Evolutionary conservation across 2,888 invertebrate genomes (phyloP), one percentile per base, ranked within the genome.

Genomic region (Nomada ruficornis): DNA sequence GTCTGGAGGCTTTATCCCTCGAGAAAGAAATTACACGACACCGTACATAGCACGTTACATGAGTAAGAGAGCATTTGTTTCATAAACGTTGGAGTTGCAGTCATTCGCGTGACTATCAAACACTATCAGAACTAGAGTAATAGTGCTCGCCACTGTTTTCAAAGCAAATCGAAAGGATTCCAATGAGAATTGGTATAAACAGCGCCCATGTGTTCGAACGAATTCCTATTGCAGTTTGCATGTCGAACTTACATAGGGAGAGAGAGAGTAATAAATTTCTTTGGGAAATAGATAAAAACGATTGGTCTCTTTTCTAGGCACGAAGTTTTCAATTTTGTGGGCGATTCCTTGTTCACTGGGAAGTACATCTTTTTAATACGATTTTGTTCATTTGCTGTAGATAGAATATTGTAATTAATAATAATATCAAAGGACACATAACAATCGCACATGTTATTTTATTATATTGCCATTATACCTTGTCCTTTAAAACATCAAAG

Each of bases 81-180:
- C 44, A n/a, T 57, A 67, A 74, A 67, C 59, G 20, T 59, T 67
- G 59, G 50, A 29, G 13, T n/a, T 15, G 23, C 18, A 54, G 54
- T 29, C 36, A 47, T 29, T 77, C 73, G 72, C 77, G 77, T 64
- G 75, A 75, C 75, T 68, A 75, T 75, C 62, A 75, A 69, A 62
- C 44, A 23, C 62, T 50, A 52, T 9, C 55, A 36, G 59, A 11
- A n/a, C 20, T 23, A 20, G 47, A 29, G 50, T 1, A 59, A 65
- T 23, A 36, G 42, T 54, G 23, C 26, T 54, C 63, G 20, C 59
- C 9, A 59, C 29, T 15, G 26, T 4, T 54, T 68, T 62, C n/a
- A 54, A 54, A 44, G 55, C 23, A 15, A 42, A 13, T 29, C 36
- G 64, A 50, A 44, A 18, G 29, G n/a, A 23, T 59, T 73, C 57